Conservation (phyloP, 2,113 vertebrate genomes). For the Lepisosteus osseus region DNA sequence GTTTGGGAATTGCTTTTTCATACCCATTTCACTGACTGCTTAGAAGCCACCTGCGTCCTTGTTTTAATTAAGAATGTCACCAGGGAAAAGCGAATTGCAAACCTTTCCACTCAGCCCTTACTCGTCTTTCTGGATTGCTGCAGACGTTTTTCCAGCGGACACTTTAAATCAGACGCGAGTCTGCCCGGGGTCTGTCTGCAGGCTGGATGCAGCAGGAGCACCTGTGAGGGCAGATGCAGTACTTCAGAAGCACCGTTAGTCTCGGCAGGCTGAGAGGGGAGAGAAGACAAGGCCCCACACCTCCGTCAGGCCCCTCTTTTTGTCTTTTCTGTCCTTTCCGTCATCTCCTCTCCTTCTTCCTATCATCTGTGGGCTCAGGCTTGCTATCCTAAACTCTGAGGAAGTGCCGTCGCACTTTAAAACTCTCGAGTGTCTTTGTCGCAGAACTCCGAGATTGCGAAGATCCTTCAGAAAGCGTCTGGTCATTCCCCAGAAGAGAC, state of each 20-base stretch:
- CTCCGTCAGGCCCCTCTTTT: neutral
- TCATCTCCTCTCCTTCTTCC: neutral
- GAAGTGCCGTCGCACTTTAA: neutral
- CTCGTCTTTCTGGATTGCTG: neutral
- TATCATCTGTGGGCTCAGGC: neutral
- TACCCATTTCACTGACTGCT: neutral
- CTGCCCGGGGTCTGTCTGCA: neutral
- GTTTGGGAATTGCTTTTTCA: too few species aligned
- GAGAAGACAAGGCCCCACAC: too few species aligned
- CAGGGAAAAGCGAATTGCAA: neutral
- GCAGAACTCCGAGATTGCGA: constrained; percentile 83
- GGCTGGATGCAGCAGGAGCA: neutral
- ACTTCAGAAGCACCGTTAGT: too few species aligned
- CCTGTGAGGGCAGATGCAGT: too few species aligned
- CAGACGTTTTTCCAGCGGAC: neutral
- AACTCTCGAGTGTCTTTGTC: neutral
- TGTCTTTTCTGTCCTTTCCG: neutral
- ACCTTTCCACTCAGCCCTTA: neutral
- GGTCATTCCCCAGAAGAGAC: constrained; percentile 53
- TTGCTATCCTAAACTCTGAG: too few species aligned
- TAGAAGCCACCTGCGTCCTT: neutral
- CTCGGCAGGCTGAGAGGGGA: neutral
- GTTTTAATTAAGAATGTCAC: neutral
- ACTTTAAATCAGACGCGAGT: neutral
- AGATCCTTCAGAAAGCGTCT: constrained; percentile 74